Base-by-base conservation (phyloP, 1,140 invertebrate genomes). In the Heterodera carotae region DNA sequence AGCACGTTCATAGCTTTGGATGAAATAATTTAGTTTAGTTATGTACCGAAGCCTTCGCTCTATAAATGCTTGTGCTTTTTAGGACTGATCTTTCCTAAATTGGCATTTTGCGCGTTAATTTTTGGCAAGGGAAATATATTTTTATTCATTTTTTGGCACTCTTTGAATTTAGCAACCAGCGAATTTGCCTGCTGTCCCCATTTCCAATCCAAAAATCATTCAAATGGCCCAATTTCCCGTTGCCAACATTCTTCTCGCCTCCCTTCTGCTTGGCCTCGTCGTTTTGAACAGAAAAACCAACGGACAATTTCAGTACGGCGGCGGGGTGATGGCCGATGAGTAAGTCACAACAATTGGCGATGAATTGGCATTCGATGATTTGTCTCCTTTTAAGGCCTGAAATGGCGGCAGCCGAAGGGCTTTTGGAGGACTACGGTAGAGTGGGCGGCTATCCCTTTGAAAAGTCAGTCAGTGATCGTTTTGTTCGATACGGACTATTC, bases 191-290 rank as follows among this genome's bases (percentile, higher is more conserved):
- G n/a, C n/a, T n/a, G n/a, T 66, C 25, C 6, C 22, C 12, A 6
- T 66, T 29, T 62, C 60, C 60, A 6, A 10, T 62, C 60, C n/a
- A n/a, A n/a, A n/a, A n/a, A n/a, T n/a, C n/a, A n/a, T n/a, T 62
- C n/a, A 62, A 29, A 66, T 66, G 62, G 62, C 62, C 62, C 62
- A 66, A 34, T 66, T 66, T 6, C 62, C 33, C 48, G 48, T 56
- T 22, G 48, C 48, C 29, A 31, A 66, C 62, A 34, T 34, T 31
- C 18, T 66, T 22, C 62, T 66, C 62, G 62, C 62, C 62, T 66
- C 62, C 62, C 62, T 66, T 31, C 6, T 66, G 29, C 29, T 66
- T 3, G 27, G 62, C 22, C 12, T 66, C 29, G 62, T 66, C 29
- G 12, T 66, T 15, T 66, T 66, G 29, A 34, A 66, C 62, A 29